These are phyloP conservation scores for Copidosoma floridanum DNA, from an alignment of 1,140 invertebrate species.

Conservation along the genomic window DNA sequence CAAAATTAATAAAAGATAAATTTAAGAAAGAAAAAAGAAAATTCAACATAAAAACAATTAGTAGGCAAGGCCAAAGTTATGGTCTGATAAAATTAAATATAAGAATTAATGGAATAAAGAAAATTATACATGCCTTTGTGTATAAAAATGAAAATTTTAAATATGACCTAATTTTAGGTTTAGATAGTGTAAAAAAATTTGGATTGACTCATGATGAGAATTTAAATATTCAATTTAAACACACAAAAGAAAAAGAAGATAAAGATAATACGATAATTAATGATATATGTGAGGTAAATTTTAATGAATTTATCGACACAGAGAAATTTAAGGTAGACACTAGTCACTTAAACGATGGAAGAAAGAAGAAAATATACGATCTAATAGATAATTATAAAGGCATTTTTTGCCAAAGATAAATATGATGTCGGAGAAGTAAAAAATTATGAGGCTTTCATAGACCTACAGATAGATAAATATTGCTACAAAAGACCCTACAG, in stretches of 20 bases:
- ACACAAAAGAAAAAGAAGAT: not conserved
- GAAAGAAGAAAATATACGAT: not conserved
- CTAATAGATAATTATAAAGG: not conserved
- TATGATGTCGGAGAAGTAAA: constrained; percentile 9
- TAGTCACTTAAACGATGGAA: not conserved
- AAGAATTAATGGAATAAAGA: not conserved
- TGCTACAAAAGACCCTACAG: too few relatives aligned
- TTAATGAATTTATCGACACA: constrained; percentile 1
- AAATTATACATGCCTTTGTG: not conserved
- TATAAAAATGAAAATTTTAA: not conserved
- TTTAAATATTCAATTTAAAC: not conserved
- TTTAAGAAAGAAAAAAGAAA: too few relatives aligned
- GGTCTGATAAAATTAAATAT: not conserved
- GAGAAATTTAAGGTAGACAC: not conserved
- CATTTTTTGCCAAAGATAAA: constrained; percentile 10
- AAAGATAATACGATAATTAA: not conserved
- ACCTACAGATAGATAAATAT: constrained; percentile 9
- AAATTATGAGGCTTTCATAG: constrained; percentile 9
- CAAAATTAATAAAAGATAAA: too few relatives aligned
- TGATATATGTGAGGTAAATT: not conserved
- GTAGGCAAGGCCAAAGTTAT: not conserved
- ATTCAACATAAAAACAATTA: not conserved
- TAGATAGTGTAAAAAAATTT: not conserved
- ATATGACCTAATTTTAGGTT: not conserved
- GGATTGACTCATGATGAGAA: not conserved